Conservation (phyloP, 2,113 vertebrate species). For the Menura novaehollandiae region DNA sequence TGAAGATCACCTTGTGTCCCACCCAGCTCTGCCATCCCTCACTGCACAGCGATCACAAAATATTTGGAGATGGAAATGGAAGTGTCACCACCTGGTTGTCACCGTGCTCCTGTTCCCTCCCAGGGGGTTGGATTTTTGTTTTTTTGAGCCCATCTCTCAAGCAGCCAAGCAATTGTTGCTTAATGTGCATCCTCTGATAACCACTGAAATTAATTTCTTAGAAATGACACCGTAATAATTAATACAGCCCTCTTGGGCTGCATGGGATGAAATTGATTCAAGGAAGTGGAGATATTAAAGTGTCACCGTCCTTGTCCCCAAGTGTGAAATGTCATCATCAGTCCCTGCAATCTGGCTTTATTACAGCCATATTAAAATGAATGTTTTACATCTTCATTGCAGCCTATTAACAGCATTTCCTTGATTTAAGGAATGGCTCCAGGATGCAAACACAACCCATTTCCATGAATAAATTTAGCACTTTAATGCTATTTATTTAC, state of each 20-base stretch:
- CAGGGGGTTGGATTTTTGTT: not conserved
- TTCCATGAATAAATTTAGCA: conserved; percentile 65
- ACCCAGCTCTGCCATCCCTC: not conserved
- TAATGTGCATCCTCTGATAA: not conserved
- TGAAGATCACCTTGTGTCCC: not conserved
- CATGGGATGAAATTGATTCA: not conserved
- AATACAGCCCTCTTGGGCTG: not conserved
- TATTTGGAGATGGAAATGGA: not conserved
- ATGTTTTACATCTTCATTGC: conserved; percentile 54
- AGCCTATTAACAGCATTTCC: conserved; percentile 41
- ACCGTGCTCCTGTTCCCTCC: not conserved
- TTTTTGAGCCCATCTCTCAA: not conserved
- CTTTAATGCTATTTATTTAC: conserved; percentile 75
- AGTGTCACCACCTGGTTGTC: not conserved
- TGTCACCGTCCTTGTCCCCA: not conserved
- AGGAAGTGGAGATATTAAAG: not conserved
- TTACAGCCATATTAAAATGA: conserved; percentile 48
- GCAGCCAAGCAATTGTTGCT: not conserved
- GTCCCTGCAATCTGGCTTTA: conserved; percentile 41
- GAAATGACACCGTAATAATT: not conserved
- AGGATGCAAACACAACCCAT: conserved; percentile 10
- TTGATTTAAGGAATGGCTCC: conserved; percentile 54
- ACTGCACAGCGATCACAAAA: not conserved
- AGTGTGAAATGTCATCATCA: not conserved
- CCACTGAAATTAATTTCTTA: not conserved